Percentiles rank a stretch among this genome's conserved stretches.
Evolutionary conservation across 2,113 vertebrate species (phyloP).

Genomic region (Nerophis lumbriciformis): DNA sequence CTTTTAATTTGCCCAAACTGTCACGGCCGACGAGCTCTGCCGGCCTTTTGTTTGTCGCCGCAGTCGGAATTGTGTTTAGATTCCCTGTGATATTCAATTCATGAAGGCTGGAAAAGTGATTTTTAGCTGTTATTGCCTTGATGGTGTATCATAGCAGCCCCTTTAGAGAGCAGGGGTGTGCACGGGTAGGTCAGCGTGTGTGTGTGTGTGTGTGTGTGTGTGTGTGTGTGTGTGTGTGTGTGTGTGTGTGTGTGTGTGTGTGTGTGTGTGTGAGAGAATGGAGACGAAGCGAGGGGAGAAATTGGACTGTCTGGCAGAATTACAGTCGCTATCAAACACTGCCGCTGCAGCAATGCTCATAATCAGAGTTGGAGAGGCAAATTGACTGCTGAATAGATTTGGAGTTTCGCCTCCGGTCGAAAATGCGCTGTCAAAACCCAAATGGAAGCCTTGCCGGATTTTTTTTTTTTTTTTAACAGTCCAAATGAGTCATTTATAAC

Average conservation of each 20-base stretch:
- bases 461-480: constrained; percentile 8
- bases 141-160: constrained; percentile 40
- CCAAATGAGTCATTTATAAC: constrained; percentile 47
- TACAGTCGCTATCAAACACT: constrained; percentile 59
- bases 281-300: constrained; percentile 31
- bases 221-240: constrained; percentile 23
- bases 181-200: neutral
- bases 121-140: constrained; percentile 33
- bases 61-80: constrained; percentile 41
- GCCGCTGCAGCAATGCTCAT: constrained; percentile 43
- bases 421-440: constrained; percentile 48
- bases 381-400: constrained; percentile 62
- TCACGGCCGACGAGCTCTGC: constrained; percentile 40
- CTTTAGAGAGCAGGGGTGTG: constrained; percentile 32
- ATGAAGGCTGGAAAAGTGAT: constrained; percentile 31
- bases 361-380: constrained; percentile 54
- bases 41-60: constrained; percentile 51
- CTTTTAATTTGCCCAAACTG: constrained; percentile 62
- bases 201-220: neutral
- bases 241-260: constrained; percentile 4
- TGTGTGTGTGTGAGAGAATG: constrained; percentile 8
- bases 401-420: constrained; percentile 37
- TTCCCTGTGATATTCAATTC: constrained; percentile 30
- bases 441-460: constrained; percentile 34
- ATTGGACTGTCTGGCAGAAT: constrained; percentile 59